Base-by-base conservation (phyloP, 2,888 invertebrate genomes). In the Teleiodes luculella region DNA sequence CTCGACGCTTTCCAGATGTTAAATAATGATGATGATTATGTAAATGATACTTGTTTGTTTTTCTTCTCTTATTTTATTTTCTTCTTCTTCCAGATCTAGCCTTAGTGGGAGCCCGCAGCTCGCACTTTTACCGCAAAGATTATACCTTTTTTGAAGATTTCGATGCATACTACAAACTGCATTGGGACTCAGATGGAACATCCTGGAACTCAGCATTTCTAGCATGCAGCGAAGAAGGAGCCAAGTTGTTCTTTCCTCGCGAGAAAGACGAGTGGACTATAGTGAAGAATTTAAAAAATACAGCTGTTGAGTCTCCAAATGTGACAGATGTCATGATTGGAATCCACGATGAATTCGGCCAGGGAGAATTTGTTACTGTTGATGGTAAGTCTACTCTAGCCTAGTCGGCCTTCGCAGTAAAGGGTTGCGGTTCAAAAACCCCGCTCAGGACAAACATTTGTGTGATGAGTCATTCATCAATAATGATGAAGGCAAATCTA, bases 361-460 rank as follows among this genome's bases (percentile, higher is more conserved):
- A 28, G 28, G 75, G 75, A 24, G 70, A 78, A 48, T 78, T 72
- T 41, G 61, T 78, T 2, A 76, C 76, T n/a, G 61, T 75, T 48
- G 72, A 79, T 52, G 80, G 80, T 80, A 66, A 61, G 65, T 53
- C n/a, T n/a, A n/a, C n/a, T n/a, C n/a, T n/a, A n/a, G n/a, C n/a
- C n/a, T n/a, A n/a, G n/a, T n/a, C n/a, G n/a, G n/a, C n/a, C n/a
- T 3, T n/a, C n/a, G n/a, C n/a, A n/a, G n/a, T n/a, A n/a, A n/a
- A n/a, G n/a, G n/a, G n/a, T n/a, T n/a, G n/a, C n/a, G n/a, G n/a
- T n/a, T n/a, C n/a, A n/a, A n/a, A n/a, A n/a, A n/a, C n/a, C n/a
- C n/a, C n/a, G n/a, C n/a, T n/a, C n/a, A n/a, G n/a, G n/a, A n/a
- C n/a, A n/a, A n/a, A n/a, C n/a, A n/a, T n/a, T n/a, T n/a, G n/a